A percentile compares a stretch with the other conserved stretches of the same genome.
Evolutionary conservation across 1,140 invertebrate species (phyloP).

Genomic region (Brachionus koreanus): DNA sequence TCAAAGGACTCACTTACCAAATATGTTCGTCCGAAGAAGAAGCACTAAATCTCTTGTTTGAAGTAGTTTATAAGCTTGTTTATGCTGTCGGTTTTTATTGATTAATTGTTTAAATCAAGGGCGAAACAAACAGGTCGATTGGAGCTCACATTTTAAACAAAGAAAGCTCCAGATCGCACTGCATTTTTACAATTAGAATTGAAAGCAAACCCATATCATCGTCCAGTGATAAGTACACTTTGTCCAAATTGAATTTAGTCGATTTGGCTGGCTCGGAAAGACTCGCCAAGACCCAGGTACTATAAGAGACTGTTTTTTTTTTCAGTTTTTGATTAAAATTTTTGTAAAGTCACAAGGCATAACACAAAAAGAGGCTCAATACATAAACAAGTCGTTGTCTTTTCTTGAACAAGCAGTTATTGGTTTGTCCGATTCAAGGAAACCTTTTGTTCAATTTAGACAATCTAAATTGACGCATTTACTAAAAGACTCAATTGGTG

Average conservation of each 20-base stretch:
- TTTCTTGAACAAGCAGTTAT: constrained; percentile 58
- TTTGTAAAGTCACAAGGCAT: constrained; percentile 56
- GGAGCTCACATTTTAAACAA: constrained; percentile 56
- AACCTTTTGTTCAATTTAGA: constrained; percentile 53
- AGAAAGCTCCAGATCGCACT: constrained; percentile 56
- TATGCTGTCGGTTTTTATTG: background rate
- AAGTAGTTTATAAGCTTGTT: constrained; percentile 48
- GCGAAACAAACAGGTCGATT: constrained; percentile 58
- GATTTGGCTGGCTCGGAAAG: constrained; percentile 59
- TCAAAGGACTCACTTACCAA: constrained; percentile 56
- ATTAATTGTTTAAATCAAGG: constrained; percentile 50
- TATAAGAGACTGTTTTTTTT: background rate
- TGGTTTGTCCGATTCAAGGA: constrained; percentile 52
- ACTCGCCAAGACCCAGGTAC: constrained; percentile 57
- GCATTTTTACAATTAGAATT: constrained; percentile 56
- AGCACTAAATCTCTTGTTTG: constrained; percentile 57
- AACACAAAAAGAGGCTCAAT: constrained; percentile 56
- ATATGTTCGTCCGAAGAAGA: constrained; percentile 57
- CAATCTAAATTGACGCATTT: constrained; percentile 58
- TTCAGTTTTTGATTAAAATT: constrained; percentile 21
- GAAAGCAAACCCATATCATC: constrained; percentile 50
- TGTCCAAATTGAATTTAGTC: constrained; percentile 60
- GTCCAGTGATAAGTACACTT: constrained; percentile 57
- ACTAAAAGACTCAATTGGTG: constrained; percentile 58
- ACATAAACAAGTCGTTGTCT: constrained; percentile 58